phyloP scores from a whole-genome alignment of 2,888 invertebrate species.

The Peribatodes rhomboidaria region DNA sequence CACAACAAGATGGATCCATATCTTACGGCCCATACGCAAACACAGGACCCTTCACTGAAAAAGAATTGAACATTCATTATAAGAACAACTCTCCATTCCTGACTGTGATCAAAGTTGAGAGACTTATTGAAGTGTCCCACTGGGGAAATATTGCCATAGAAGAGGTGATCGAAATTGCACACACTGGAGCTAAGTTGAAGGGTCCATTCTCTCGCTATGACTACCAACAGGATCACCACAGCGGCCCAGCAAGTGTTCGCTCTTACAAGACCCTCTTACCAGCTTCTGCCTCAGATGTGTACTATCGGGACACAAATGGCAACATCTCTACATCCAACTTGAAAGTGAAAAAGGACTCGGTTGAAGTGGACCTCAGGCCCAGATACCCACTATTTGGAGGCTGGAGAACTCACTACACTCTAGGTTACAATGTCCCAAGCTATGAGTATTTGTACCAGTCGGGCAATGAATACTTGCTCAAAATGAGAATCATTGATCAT shows the following conservation, averaged over 20 bases:
- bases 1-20: slow-evolving; percentile 92
- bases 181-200: slow-evolving; percentile 97
- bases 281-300: slow-evolving; percentile 97
- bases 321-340: slow-evolving; percentile 99
- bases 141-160: slow-evolving; percentile 99
- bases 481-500: slow-evolving; percentile 98
- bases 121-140: slow-evolving; percentile 98
- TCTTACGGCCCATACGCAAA: slow-evolving; percentile 96
- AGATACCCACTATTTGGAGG: slow-evolving; percentile 99
- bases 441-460: slow-evolving; percentile 97
- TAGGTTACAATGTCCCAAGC: slow-evolving; percentile 99
- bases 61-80: slow-evolving; percentile 94
- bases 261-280: slow-evolving; percentile 95
- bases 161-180: slow-evolving; percentile 96
- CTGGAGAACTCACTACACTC: slow-evolving; percentile 98
- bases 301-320: slow-evolving; percentile 98
- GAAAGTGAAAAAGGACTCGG: slow-evolving; percentile 94
- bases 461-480: slow-evolving; percentile 93
- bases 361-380: slow-evolving; percentile 98
- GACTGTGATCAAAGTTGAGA: slow-evolving; percentile 94
- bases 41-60: slow-evolving; percentile 85
- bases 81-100: slow-evolving; percentile 99
- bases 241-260: slow-evolving; percentile 95
- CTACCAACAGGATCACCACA: slow-evolving; percentile 96
- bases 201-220: slow-evolving; percentile 99